These are phyloP conservation scores for Perca schrenkii DNA, from an alignment of 2,113 vertebrate genomes.

Conservation along the genomic window DNA sequence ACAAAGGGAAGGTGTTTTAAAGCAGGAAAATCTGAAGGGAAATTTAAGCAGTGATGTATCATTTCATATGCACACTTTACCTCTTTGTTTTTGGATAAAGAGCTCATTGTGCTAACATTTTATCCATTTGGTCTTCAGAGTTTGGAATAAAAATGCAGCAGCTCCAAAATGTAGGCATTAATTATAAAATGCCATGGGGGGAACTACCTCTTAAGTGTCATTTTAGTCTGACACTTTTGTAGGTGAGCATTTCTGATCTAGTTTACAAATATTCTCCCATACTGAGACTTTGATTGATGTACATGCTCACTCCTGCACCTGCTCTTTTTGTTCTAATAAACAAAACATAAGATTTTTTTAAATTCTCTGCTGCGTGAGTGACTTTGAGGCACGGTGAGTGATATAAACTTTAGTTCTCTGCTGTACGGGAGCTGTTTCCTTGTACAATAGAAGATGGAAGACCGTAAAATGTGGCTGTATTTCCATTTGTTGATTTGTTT, in stretches of 20 bases:
- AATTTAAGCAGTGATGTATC: slow-evolving; percentile 21
- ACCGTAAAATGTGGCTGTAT: not conserved
- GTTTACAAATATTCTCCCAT: slow-evolving; percentile 2
- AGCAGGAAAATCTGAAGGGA: slow-evolving; percentile 16
- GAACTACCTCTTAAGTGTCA: not conserved
- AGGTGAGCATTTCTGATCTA: slow-evolving; percentile 33
- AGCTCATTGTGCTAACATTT: slow-evolving; percentile 20
- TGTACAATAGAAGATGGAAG: not conserved
- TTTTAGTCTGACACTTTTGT: not conserved
- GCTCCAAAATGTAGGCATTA: not conserved
- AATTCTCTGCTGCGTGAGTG: not conserved
- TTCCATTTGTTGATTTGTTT: slow-evolving; percentile 4
- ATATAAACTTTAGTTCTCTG: slow-evolving; percentile 22
- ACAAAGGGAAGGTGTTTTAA: slow-evolving; percentile 18
- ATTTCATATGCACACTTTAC: slow-evolving; percentile 23
- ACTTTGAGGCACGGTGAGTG: not conserved
- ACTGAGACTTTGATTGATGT: slow-evolving; percentile 29
- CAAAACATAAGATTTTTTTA: not conserved
- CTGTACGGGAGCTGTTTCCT: not conserved
- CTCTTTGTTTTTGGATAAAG: slow-evolving; percentile 51
- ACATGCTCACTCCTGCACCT: not conserved
- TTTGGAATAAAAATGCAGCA: slow-evolving; percentile 26
- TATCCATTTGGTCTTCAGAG: slow-evolving; percentile 26
- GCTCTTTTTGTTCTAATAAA: not conserved
- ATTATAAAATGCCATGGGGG: slow-evolving; percentile 6